Evolutionary conservation across 2,888 invertebrate genomes (phyloP).

Genomic region (Chelonus formosanus): DNA sequence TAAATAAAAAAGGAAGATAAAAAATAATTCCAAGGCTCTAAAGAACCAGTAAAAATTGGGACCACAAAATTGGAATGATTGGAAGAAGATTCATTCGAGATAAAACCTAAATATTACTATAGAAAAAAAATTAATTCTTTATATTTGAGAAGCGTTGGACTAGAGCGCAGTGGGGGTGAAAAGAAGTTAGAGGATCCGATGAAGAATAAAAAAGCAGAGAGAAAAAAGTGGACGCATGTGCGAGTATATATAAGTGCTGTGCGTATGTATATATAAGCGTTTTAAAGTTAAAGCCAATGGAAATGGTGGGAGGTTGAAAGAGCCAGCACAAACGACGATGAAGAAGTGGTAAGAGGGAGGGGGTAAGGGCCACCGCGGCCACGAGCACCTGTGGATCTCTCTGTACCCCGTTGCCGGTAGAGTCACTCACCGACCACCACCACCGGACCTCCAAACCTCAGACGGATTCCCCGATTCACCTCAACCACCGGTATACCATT

Average conservation of each 20-base stretch:
- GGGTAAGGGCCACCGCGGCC: slow-evolving; percentile 54
- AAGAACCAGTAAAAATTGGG: too few relatives aligned
- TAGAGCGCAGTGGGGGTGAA: background rate
- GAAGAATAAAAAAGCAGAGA: slow-evolving; percentile 13
- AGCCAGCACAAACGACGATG: slow-evolving; percentile 38
- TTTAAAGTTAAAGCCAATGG: slow-evolving; percentile 35
- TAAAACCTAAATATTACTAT: too few relatives aligned
- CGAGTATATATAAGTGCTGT: background rate
- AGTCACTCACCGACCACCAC: slow-evolving; percentile 65
- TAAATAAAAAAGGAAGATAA: too few relatives aligned
- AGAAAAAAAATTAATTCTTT: too few relatives aligned
- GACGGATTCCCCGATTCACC: slow-evolving; percentile 12
- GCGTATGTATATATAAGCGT: slow-evolving; percentile 10
- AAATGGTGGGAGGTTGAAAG: slow-evolving; percentile 31
- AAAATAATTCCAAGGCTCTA: too few relatives aligned
- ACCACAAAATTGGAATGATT: too few relatives aligned
- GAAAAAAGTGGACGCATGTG: background rate
- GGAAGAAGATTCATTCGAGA: too few relatives aligned
- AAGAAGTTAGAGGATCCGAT: background rate
- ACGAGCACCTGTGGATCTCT: slow-evolving; percentile 64
- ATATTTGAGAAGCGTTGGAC: too few relatives aligned
- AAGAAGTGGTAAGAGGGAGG: slow-evolving; percentile 41
- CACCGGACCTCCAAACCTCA: slow-evolving; percentile 57
- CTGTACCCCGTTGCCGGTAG: slow-evolving; percentile 56
- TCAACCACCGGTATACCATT: background rate